Evolutionary conservation across 2,797 vertebrate species (phyloP), one percentile per base, ranked within the genome.

Genomic region (Notolepis coatsorum): DNA sequence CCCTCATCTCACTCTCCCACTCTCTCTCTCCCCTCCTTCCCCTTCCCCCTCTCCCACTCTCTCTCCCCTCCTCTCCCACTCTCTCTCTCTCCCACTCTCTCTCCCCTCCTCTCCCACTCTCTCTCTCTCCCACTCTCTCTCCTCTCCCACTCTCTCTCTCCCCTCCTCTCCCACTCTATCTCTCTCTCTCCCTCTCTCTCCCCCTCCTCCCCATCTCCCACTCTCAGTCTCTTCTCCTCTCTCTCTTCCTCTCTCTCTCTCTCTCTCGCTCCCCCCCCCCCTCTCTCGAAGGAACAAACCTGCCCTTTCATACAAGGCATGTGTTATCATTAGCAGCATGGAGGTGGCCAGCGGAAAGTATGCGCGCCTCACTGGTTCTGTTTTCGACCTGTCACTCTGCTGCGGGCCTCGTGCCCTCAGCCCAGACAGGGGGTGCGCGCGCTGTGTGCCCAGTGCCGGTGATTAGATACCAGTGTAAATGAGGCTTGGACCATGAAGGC

Each of bases 81-180:
- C 23, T 9, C 7, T 8, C 38, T 42, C 38, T 13, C 52, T 28
- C 49, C 17, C 23, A n/a, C 46, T 48, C 23, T 28, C 45, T 27
- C 23, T 25, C 10, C n/a, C 43, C 27, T 23, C 27, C 45, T 47
- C 45, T 25, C 45, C 15, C 43, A 24, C 23, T 47, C 50, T 17
- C 50, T 38, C 13, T 38, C 50, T 21, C 46, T 3, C 63, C 35
- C 28, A 50, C 28, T 46, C 42, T 58, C 55, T 47, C 41, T 35
- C n/a, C n/a, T n/a, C n/a, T n/a, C n/a, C n/a, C n/a, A n/a, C n/a
- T 30, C 21, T 21, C 62, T 17, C 56, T 37, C 65, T 46, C 61
- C 17, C 39, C 13, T 43, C n/a, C 51, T 47, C 15, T 10, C 50
- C 3, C 57, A 21, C 57, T 50, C 43, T 18, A 10, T 51, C 63